Evolutionary conservation across 2,888 invertebrate species (phyloP).

Genomic region (Leptinotarsa tumamoca): DNA sequence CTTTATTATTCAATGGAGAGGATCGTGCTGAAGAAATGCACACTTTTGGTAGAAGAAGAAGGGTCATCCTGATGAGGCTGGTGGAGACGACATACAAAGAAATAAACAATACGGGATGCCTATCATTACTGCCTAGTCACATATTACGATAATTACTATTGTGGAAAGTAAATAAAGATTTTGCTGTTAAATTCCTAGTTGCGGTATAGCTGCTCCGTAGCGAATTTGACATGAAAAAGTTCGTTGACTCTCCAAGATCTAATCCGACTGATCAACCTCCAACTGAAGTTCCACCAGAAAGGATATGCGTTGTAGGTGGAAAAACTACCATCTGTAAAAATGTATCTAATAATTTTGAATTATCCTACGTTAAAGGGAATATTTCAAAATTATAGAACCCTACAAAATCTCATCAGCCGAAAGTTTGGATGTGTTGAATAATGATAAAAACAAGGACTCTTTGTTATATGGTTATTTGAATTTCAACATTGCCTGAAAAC

Average conservation of each 20-base stretch:
- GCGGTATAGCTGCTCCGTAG: slow-evolving; percentile 70
- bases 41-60: slow-evolving; percentile 64
- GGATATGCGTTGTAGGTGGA: slow-evolving; percentile 65
- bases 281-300: slow-evolving; percentile 65
- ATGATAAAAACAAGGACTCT: slow-evolving; percentile 29
- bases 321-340: slow-evolving; percentile 62
- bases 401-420: slow-evolving; percentile 38
- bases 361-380: slow-evolving; percentile 67
- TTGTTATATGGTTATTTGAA: slow-evolving; percentile 67
- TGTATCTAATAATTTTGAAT: slow-evolving; percentile 70
- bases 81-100: slow-evolving; percentile 33
- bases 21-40: slow-evolving; percentile 68
- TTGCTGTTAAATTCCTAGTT: slow-evolving; percentile 68
- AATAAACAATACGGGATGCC: slow-evolving; percentile 69
- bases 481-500: slow-evolving; percentile 66
- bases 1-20: slow-evolving; percentile 68
- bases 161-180: slow-evolving; percentile 73
- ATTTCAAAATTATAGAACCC: slow-evolving; percentile 49
- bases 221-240: slow-evolving; percentile 64
- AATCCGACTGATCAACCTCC: slow-evolving; percentile 63
- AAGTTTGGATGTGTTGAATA: slow-evolving; percentile 40
- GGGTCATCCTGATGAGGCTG: slow-evolving; percentile 53
- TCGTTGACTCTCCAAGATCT: slow-evolving; percentile 68
- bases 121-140: slow-evolving; percentile 74
- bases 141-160: slow-evolving; percentile 69